These are phyloP conservation scores for Alces alces DNA, from an alignment of 2,113 vertebrate genomes.

Conservation along the genomic window DNA sequence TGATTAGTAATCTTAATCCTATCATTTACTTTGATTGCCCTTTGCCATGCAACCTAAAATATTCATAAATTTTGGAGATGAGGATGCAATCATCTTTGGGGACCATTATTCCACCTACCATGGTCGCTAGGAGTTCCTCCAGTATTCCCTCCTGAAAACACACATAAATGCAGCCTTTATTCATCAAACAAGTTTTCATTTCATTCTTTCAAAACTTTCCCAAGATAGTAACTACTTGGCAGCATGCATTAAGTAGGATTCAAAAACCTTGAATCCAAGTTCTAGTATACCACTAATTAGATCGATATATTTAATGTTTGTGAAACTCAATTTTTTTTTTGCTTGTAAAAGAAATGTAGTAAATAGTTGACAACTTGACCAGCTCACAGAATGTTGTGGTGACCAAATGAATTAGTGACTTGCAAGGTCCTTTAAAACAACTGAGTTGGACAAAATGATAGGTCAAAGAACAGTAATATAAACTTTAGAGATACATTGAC, in stretches of 20 bases:
- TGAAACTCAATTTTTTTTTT: not conserved
- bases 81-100: not conserved
- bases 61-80: not conserved
- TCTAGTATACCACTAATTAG: not conserved
- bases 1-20: not conserved
- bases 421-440: not conserved
- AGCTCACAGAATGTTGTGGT: not conserved
- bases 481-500: not conserved
- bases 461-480: not conserved
- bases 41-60: not conserved
- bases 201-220: not conserved
- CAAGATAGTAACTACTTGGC: not conserved
- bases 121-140: not conserved
- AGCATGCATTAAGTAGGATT: not conserved
- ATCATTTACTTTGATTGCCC: not conserved
- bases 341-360: not conserved
- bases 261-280: not conserved
- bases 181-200: not conserved
- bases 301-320: not conserved
- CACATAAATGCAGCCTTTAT: not conserved
- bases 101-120: not conserved
- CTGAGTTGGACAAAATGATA: not conserved
- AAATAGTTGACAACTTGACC: not conserved
- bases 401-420: not conserved
- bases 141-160: not conserved